Percentiles rank a stretch among this genome's conserved stretches.
phyloP scores from a whole-genome alignment of 2,888 invertebrate species.

The Callinectes sapidus region DNA sequence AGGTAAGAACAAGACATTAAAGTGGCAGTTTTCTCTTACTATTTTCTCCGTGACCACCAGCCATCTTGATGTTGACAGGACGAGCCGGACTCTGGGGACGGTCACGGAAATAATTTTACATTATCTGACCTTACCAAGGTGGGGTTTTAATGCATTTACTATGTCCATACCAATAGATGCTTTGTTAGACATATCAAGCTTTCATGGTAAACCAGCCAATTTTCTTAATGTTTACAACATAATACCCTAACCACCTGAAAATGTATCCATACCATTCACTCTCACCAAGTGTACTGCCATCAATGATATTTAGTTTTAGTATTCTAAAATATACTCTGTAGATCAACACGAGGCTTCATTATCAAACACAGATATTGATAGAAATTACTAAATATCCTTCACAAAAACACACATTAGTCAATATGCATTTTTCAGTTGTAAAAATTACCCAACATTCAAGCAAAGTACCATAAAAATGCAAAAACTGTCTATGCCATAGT shows the following conservation, averaged over 20 bases:
- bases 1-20: slow-evolving; percentile 30
- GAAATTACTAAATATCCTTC: too few relatives aligned
- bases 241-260: neutral
- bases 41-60: slow-evolving; percentile 37
- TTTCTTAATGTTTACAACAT: slow-evolving; percentile 14
- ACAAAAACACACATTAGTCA: too few relatives aligned
- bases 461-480: too few relatives aligned
- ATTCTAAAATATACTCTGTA: too few relatives aligned
- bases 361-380: too few relatives aligned
- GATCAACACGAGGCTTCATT: too few relatives aligned
- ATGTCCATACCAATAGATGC: neutral
- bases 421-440: too few relatives aligned
- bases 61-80: slow-evolving; percentile 24
- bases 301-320: too few relatives aligned
- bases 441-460: too few relatives aligned
- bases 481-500: too few relatives aligned
- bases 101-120: slow-evolving; percentile 21
- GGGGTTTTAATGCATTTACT: slow-evolving; percentile 34
- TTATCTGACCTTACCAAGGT: slow-evolving; percentile 23
- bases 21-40: neutral
- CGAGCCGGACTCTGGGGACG: slow-evolving; percentile 22
- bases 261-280: neutral
- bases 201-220: slow-evolving; percentile 11
- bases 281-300: too few relatives aligned
- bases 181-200: neutral